These are phyloP conservation scores for Gadus chalcogrammus DNA, from an alignment of 2,113 vertebrate genomes.

Conservation along the genomic window DNA sequence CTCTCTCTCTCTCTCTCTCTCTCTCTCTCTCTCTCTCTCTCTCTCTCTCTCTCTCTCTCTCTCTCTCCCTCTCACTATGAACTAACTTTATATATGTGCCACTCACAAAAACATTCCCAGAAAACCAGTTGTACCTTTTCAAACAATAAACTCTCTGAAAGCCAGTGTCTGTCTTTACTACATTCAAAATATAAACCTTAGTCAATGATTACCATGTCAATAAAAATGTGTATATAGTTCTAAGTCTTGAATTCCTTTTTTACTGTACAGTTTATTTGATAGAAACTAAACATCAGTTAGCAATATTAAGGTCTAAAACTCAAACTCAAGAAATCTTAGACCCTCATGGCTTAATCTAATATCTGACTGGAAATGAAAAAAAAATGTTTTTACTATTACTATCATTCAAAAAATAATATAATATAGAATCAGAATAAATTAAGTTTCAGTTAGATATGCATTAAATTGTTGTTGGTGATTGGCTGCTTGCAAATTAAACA, in stretches of 20 bases:
- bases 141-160: conserved; percentile 45
- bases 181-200: conserved; percentile 46
- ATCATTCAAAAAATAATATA: too few species aligned
- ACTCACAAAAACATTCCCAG: conserved; percentile 52
- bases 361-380: too few species aligned
- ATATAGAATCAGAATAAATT: too few species aligned
- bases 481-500: too few species aligned
- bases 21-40: conserved; percentile 21
- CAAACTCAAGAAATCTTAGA: too few species aligned
- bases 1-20: conserved; percentile 27
- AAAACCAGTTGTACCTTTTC: conserved; percentile 41
- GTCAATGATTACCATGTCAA: conserved; percentile 60
- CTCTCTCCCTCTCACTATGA: conserved; percentile 36
- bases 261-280: too few species aligned
- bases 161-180: conserved; percentile 59
- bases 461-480: too few species aligned
- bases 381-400: too few species aligned
- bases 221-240: conserved; percentile 73
- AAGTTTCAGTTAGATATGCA: too few species aligned
- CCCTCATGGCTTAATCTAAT: too few species aligned
- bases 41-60: background rate
- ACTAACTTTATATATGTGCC: conserved; percentile 50
- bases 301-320: too few species aligned
- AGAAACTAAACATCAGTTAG: too few species aligned
- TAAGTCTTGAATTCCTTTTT: conserved; percentile 30